A percentile compares a stretch with the other conserved stretches of the same genome.
phyloP scores from a whole-genome alignment of 2,888 invertebrate genomes.

The Brachylomia viminalis region DNA sequence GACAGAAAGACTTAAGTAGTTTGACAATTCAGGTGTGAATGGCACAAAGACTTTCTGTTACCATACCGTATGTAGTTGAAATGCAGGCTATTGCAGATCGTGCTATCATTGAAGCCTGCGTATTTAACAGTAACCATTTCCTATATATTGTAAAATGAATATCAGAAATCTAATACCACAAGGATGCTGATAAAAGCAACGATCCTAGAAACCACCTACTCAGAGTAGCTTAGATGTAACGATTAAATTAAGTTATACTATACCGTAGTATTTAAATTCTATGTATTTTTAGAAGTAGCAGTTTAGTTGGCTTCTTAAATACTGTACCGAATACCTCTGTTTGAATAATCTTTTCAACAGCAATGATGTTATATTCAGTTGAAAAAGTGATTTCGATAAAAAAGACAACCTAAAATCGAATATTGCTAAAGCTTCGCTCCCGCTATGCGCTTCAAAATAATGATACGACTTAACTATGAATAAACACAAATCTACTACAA shows the following conservation, averaged over 20 bases:
- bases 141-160: not conserved
- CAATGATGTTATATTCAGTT: not conserved
- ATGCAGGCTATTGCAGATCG: not conserved
- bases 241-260: conserved; percentile 13
- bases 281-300: not conserved
- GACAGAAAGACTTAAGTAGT: not conserved
- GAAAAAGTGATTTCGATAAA: not conserved
- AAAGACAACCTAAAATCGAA: not conserved
- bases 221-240: conserved; percentile 26
- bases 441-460: conserved; percentile 43
- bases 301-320: conserved; percentile 40
- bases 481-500: conserved; percentile 12
- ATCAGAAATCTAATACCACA: not conserved
- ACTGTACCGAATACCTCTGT: conserved; percentile 4
- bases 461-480: not conserved
- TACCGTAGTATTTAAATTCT: conserved; percentile 17
- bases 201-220: conserved; percentile 10
- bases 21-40: conserved; percentile 23
- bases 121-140: conserved; percentile 18
- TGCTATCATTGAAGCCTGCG: not conserved
- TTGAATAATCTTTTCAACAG: conserved; percentile 12
- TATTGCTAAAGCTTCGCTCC: conserved; percentile 45
- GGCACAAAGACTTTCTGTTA: conserved; percentile 20
- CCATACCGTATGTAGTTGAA: not conserved
- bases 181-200: not conserved